Conservation (phyloP, 30 jellyfish, hydroid and myxozoan genomes). For the Cassiopea andromeda region DNA sequence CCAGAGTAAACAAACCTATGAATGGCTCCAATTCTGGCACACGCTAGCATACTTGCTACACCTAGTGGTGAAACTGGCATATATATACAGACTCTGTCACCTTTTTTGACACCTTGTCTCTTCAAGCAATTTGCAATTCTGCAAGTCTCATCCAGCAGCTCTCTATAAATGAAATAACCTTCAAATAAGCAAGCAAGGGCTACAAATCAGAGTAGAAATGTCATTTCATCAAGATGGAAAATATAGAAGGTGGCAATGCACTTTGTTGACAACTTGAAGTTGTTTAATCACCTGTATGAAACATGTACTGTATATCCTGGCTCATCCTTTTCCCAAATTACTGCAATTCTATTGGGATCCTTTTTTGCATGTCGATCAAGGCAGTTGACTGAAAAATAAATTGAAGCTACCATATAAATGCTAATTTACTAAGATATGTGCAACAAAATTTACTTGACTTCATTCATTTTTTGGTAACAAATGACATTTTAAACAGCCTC, state of each 20-base stretch:
- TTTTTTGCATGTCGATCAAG: slow-evolving; percentile 90
- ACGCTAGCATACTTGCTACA: slow-evolving; percentile 96
- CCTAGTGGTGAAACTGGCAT: slow-evolving; percentile 98
- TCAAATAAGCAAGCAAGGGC: background rate
- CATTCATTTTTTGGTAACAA: too few relatives aligned
- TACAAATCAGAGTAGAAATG: too few relatives aligned
- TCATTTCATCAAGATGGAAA: too few relatives aligned
- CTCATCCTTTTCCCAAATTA: slow-evolving; percentile 98
- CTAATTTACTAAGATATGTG: background rate
- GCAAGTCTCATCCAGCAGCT: slow-evolving; percentile 88
- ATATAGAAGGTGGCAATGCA: too few relatives aligned
- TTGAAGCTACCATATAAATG: background rate
- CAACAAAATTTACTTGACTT: background rate
- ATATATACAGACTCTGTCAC: slow-evolving; percentile 89
- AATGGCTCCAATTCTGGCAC: slow-evolving; percentile 97
- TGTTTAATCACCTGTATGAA: slow-evolving; percentile 73
- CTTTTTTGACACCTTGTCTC: slow-evolving; percentile 86
- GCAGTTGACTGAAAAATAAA: slow-evolving; percentile 72
- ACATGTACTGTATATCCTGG: slow-evolving; percentile 87
- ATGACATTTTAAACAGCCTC: too few relatives aligned
- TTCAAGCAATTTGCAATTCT: slow-evolving; percentile 87
- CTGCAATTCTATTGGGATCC: slow-evolving; percentile 79
- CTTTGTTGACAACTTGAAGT: too few relatives aligned
- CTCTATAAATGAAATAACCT: slow-evolving; percentile 43
- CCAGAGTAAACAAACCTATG: slow-evolving; percentile 71